A percentile compares a stretch with the other conserved stretches of the same genome.
These are phyloP conservation scores for Dicrurus megarhynchus DNA, from an alignment of 2,113 vertebrate species.

Conservation along the genomic window DNA sequence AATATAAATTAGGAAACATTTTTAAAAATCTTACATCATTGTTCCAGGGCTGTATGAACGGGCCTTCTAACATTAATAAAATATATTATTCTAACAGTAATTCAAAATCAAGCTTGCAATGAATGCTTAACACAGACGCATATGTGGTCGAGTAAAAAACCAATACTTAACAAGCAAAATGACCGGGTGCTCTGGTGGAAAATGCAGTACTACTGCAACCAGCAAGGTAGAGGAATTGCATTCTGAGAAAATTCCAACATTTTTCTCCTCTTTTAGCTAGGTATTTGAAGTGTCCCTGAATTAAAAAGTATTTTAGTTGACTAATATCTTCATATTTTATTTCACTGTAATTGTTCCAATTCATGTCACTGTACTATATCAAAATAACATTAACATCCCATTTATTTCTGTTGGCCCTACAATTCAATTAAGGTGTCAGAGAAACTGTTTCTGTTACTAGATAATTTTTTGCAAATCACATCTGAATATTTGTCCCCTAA, in stretches of 20 bases:
- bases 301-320: not conserved
- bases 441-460: not conserved
- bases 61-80: not conserved
- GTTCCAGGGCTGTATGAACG: not conserved
- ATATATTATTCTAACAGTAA: not conserved
- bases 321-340: not conserved
- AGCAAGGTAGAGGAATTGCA: not conserved
- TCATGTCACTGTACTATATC: not conserved
- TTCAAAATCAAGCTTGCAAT: not conserved
- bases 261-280: not conserved
- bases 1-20: not conserved
- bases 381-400: not conserved
- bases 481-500: not conserved
- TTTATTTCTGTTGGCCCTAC: not conserved
- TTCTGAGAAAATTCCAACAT: not conserved
- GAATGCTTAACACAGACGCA: not conserved
- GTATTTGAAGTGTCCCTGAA: not conserved
- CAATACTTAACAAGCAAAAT: not conserved
- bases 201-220: not conserved
- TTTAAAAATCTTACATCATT: not conserved
- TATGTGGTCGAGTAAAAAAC: not conserved
- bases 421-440: not conserved
- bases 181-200: accelerated
- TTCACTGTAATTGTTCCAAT: not conserved
- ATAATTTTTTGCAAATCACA: not conserved